A percentile compares a stretch with the other conserved stretches of the same genome.
These are phyloP conservation scores for Cyanistes caeruleus DNA, from an alignment of 2,113 vertebrate species.

Conservation along the genomic window DNA sequence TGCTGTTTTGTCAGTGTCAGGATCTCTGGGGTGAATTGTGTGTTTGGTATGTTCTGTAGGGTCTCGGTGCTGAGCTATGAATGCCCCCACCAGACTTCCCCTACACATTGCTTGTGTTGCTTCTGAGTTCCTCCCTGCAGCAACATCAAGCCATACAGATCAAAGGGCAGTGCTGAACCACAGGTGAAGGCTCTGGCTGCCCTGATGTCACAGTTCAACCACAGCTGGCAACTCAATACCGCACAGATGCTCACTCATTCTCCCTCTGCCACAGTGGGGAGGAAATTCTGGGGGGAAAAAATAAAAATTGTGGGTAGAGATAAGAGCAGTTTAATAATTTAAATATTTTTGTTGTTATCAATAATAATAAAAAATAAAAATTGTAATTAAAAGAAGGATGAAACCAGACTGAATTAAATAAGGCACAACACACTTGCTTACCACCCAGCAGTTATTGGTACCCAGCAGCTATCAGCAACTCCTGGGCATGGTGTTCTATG, in stretches of 20 bases:
- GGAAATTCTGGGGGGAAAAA: neutral
- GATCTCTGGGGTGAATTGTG: neutral
- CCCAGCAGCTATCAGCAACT: neutral
- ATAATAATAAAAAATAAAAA: neutral
- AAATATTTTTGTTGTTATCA: neutral
- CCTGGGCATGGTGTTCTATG: neutral
- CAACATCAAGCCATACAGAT: neutral
- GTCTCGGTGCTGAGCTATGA: neutral
- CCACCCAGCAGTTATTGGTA: neutral
- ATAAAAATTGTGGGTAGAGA: neutral
- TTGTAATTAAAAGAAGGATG: neutral
- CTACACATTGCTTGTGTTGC: neutral
- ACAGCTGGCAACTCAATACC: accelerated
- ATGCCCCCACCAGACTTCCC: neutral
- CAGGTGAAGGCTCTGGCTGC: neutral
- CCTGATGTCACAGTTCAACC: neutral
- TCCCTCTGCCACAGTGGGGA: neutral
- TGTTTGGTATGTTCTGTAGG: neutral
- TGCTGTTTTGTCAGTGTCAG: neutral
- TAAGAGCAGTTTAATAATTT: neutral
- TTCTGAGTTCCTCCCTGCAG: neutral
- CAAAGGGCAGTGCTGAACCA: neutral
- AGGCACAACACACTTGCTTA: neutral
- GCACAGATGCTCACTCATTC: neutral
- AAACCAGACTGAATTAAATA: neutral